Evolutionary conservation across 2,797 vertebrate species (phyloP), one percentile per base, ranked within the genome.

Genomic region (Amazonetta brasiliensis): DNA sequence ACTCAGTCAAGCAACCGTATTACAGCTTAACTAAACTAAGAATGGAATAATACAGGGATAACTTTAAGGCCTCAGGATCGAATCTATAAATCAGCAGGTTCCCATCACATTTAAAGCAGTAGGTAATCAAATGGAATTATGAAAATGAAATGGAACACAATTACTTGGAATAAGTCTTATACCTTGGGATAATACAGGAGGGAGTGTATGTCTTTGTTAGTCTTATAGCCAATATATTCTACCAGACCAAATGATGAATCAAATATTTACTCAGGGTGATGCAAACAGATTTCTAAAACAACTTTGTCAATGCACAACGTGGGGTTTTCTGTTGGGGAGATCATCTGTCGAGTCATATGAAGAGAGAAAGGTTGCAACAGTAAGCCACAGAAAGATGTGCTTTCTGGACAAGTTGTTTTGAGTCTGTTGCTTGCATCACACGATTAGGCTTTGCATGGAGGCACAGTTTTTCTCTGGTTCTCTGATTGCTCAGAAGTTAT

Each of bases 191-290:
- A 82, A 48, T 84, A 82, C 93, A 60, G 48, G 54, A 86, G 37
- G 33, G 33, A 74, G 63, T 63, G 12, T 17, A 26, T 43, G 52
- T 37, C 46, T 90, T 86, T 50, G 72, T 35, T 48, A 84, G 25
- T 64, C 81, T 85, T 92, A 67, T n/a, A 95, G 68, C 43, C 64
- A 68, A 33, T 80, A 37, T 9, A 85, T 63, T 75, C 71, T 87
- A 87, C 54, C 81, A 87, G 60, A 77, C 44, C 48, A 60, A 77
- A 35, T 62, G 37, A 54, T 85, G 90, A 73, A 54, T 87, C 54
- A 90, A 95, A 91, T 90, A 82, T 90, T 96, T 93, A 77, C 68
- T 92, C 54, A 37, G 50, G 72, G 63, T 63, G 63, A 73, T 63
- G 66, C 73, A 90, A 90, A 78, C 41, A 91, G 62, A 86, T 60